A percentile compares a stretch with the other conserved stretches of the same genome.
These are phyloP conservation scores for Desmodus rotundus DNA, from an alignment of 2,113 vertebrate genomes.

Conservation along the genomic window DNA sequence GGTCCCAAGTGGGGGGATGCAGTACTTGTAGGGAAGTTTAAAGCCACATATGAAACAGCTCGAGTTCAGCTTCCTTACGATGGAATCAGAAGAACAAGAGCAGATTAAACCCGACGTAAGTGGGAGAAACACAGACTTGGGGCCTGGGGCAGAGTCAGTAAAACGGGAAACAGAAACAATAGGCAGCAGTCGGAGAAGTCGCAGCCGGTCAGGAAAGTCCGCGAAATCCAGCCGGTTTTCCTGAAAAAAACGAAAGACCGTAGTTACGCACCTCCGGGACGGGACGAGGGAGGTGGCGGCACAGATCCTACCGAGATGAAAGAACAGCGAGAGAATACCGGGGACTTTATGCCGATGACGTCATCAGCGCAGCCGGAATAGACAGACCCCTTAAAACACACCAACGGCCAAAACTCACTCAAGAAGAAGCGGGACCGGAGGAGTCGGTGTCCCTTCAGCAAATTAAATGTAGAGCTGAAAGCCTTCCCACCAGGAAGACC, in stretches of 20 bases:
- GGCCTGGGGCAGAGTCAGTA: neutral
- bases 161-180: neutral
- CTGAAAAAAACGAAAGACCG: neutral
- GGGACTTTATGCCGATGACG: too few relatives aligned
- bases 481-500: neutral
- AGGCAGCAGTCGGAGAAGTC: neutral
- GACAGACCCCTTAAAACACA: neutral
- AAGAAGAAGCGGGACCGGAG: neutral
- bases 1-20: neutral
- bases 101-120: neutral
- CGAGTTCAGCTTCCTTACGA: too few relatives aligned
- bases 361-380: neutral
- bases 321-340: neutral
- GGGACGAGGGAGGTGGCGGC: too few relatives aligned
- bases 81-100: neutral
- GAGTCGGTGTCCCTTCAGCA: neutral
- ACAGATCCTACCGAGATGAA: neutral
- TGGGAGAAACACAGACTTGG: neutral
- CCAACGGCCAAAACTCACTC: neutral
- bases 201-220: rapidly evolving
- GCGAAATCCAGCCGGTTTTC: neutral
- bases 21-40: too few relatives aligned
- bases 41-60: neutral
- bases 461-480: neutral
- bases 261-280: too few relatives aligned